phyloP scores from a whole-genome alignment of 2,113 vertebrate species.

The Xenopus laevis region DNA sequence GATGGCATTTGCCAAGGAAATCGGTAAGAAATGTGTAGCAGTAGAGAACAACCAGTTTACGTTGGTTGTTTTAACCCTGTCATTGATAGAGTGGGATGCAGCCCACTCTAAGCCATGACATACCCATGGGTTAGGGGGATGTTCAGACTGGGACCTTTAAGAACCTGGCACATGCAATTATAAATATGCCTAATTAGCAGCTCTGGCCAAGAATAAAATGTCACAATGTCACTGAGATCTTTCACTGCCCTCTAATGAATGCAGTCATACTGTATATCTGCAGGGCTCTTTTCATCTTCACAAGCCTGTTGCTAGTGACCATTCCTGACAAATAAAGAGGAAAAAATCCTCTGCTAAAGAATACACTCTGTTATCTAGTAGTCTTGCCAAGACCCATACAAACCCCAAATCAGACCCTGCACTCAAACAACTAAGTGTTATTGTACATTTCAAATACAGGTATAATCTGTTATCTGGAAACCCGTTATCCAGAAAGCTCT shows the following conservation, averaged over 20 bases:
- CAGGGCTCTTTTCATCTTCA: conserved; percentile 41
- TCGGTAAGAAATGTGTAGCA: too few species aligned
- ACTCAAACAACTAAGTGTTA: too few species aligned
- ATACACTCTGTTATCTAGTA: too few species aligned
- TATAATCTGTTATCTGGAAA: too few species aligned
- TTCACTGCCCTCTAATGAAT: conserved; percentile 29
- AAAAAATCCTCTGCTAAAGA: background rate
- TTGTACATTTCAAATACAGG: too few species aligned
- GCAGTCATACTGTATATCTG: conserved; percentile 43
- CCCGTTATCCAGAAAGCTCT: too few species aligned
- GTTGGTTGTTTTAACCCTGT: background rate
- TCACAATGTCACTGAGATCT: background rate
- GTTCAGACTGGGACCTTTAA: conserved; percentile 9
- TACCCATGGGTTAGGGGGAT: conserved; percentile 13
- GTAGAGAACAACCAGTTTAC: too few species aligned
- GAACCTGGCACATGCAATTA: background rate
- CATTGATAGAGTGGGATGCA: background rate
- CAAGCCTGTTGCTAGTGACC: conserved; percentile 44
- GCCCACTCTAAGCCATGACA: background rate
- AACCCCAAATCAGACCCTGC: too few species aligned
- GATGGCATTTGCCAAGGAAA: too few species aligned
- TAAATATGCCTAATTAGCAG: background rate
- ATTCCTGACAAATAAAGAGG: conserved; percentile 35
- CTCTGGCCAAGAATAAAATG: conserved; percentile 26
- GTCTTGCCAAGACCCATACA: too few species aligned